phyloP scores from a whole-genome alignment of 2,888 invertebrate genomes.

The Cantharis nigra region DNA sequence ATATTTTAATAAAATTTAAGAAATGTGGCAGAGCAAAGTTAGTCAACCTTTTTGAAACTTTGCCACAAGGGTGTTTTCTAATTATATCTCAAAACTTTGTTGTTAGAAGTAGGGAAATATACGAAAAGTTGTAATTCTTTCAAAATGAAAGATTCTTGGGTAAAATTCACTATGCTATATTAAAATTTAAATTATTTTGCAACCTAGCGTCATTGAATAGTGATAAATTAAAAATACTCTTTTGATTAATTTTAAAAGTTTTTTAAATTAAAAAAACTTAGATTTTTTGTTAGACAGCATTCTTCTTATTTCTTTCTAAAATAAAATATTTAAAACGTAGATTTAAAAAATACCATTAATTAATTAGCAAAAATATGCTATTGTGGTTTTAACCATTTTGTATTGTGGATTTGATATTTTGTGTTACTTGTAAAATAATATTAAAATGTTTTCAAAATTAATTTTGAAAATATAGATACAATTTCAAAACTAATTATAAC shows the following conservation, averaged over 20 bases:
- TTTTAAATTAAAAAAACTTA: background rate
- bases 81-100: slow-evolving; percentile 2
- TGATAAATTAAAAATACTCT: background rate
- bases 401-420: background rate
- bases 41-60: background rate
- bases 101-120: background rate
- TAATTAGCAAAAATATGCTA: background rate
- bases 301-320: background rate
- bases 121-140: background rate
- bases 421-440: background rate
- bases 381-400: background rate
- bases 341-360: background rate
- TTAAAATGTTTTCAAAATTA: background rate
- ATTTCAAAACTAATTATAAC: background rate
- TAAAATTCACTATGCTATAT: background rate
- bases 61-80: slow-evolving; percentile 1
- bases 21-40: background rate
- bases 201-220: background rate
- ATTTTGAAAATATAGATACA: no score
- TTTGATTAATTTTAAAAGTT: background rate
- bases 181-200: background rate
- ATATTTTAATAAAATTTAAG: background rate
- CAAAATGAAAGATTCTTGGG: background rate
- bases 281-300: background rate
- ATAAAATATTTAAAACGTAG: background rate